Conservation (phyloP, 2,797 vertebrate genomes). For the Bovichtus diacanthus region DNA sequence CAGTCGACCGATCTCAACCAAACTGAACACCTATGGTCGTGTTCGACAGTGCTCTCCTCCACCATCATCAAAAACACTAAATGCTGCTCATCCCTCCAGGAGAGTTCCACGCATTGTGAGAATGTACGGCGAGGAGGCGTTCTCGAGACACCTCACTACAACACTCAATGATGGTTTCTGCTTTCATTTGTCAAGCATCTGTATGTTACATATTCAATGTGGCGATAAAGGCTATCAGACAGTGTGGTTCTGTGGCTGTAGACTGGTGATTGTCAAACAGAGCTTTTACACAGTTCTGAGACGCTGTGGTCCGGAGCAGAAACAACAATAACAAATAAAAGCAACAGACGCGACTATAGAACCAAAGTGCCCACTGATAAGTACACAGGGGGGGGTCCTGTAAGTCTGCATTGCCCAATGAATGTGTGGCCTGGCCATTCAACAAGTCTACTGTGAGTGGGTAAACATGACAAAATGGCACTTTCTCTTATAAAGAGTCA, state of each 20-base stretch:
- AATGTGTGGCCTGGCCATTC: constrained; percentile 22
- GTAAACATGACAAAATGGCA: constrained; percentile 10
- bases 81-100: not conserved
- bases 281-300: constrained; percentile 12
- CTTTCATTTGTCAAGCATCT: not conserved
- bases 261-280: not conserved
- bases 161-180: not conserved
- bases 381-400: not conserved
- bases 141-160: not conserved
- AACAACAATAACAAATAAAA: constrained; percentile 44
- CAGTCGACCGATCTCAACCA: not conserved
- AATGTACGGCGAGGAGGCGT: no score
- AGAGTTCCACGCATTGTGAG: not conserved
- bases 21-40: no score
- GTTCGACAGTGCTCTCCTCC: no score
- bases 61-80: not conserved
- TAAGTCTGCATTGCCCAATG: constrained; percentile 5
- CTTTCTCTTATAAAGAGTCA: not conserved
- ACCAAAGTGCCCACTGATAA: no score
- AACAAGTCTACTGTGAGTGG: constrained; percentile 4
- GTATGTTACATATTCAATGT: not conserved
- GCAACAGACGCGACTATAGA: not conserved
- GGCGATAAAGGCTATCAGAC: not conserved
- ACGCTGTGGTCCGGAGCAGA: constrained; percentile 25
- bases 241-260: not conserved